Percentiles rank a stretch among this genome's conserved stretches.
Conservation (phyloP, 2,888 invertebrate genomes). For the Automeris io region DNA sequence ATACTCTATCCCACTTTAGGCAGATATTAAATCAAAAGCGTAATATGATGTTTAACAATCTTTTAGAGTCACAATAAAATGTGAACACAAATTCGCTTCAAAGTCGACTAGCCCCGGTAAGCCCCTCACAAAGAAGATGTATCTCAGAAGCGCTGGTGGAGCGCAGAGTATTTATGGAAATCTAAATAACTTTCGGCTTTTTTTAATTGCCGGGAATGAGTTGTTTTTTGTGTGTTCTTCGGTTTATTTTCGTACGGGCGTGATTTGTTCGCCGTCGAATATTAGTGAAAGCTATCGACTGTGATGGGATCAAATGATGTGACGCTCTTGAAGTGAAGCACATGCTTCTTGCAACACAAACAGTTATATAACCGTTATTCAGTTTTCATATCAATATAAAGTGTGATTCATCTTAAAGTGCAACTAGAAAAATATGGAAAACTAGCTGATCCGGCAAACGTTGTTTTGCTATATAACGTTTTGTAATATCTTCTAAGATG, state of each 20-base stretch:
- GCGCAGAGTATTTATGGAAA: conserved; percentile 69
- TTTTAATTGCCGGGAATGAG: conserved; percentile 67
- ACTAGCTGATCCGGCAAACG: too few species aligned
- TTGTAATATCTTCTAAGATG: too few species aligned
- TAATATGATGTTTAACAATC: too few species aligned
- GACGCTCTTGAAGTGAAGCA: conserved; percentile 22
- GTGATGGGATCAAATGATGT: conserved; percentile 48
- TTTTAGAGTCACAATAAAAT: too few species aligned
- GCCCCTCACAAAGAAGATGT: conserved; percentile 59
- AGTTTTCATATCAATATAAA: too few species aligned
- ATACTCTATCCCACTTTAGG: too few species aligned
- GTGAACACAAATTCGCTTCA: neutral
- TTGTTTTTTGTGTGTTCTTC: conserved; percentile 57
- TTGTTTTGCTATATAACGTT: too few species aligned
- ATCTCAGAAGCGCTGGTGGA: conserved; percentile 57
- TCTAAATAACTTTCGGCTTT: conserved; percentile 63
- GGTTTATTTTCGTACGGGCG: conserved; percentile 63
- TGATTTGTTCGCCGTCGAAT: conserved; percentile 67
- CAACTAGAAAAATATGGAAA: too few species aligned
- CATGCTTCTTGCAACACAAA: conserved; percentile 10
- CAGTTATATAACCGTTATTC: too few species aligned
- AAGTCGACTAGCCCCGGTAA: conserved; percentile 10
- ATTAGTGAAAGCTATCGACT: conserved; percentile 32
- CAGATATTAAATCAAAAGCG: too few species aligned
- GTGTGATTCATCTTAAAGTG: too few species aligned